Evolutionary conservation across 2,888 invertebrate genomes (phyloP).

Genomic region (Diaperis boleti): DNA sequence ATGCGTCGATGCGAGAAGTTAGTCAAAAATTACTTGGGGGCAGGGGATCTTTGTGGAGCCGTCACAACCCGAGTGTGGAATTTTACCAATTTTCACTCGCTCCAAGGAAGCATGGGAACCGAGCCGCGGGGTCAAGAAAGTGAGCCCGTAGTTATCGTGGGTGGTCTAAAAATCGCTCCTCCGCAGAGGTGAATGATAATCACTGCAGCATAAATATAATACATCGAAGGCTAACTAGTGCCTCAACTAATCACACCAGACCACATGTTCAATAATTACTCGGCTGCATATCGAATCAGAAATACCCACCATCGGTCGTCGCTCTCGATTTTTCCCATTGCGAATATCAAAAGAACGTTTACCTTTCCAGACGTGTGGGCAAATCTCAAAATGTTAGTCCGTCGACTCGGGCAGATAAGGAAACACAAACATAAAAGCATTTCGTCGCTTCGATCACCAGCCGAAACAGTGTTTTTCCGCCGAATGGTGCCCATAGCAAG

Average conservation of each 20-base stretch:
- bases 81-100: no score
- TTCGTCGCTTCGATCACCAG: background rate
- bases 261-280: conserved; percentile 18
- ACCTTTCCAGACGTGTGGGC: conserved; percentile 29
- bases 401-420: background rate
- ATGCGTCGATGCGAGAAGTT: conserved; percentile 30
- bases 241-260: conserved; percentile 17
- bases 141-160: conserved; percentile 9
- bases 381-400: conserved; percentile 19
- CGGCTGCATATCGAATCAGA: conserved; percentile 26
- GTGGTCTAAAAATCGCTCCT: conserved; percentile 24
- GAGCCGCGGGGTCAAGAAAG: background rate
- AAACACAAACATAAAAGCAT: conserved; percentile 21
- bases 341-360: conserved; percentile 27
- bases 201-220: conserved; percentile 17
- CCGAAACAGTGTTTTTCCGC: conserved; percentile 4
- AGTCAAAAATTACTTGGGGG: conserved; percentile 37
- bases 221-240: conserved; percentile 19
- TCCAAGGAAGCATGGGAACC: no score
- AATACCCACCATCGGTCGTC: conserved; percentile 17
- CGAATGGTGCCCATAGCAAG: conserved; percentile 6
- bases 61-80: no score
- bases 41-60: no score
- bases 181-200: conserved; percentile 13
- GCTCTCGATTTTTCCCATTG: conserved; percentile 23